These are phyloP conservation scores for Zoanthus solanderi DNA, from an alignment of 92 coral and sea anemone genomes.

Conservation along the genomic window DNA sequence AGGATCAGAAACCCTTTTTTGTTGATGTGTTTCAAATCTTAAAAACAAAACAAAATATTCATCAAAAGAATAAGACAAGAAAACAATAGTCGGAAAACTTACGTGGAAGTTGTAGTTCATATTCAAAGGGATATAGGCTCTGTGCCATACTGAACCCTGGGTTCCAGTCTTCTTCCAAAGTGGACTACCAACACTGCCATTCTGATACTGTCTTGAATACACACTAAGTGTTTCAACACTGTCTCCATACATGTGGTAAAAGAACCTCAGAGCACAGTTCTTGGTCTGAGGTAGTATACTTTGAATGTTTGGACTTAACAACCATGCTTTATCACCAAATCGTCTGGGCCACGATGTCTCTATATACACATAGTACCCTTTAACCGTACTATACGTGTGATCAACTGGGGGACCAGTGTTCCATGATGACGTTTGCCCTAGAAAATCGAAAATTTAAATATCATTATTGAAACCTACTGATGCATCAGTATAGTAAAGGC, in stretches of 20 bases:
- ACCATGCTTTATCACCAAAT: conserved; percentile 98
- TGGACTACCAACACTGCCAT: conserved; percentile 78
- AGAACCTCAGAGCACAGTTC: conserved; percentile 91
- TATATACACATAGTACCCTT: conserved; percentile 87
- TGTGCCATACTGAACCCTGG: conserved; percentile 91
- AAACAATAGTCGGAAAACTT: neutral
- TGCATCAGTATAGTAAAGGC: neutral
- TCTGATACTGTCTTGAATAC: conserved; percentile 80
- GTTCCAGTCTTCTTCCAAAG: conserved; percentile 75
- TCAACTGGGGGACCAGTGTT: conserved; percentile 97
- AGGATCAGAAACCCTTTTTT: too few species aligned
- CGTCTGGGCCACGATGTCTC: conserved; percentile 97
- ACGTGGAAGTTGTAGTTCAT: conserved; percentile 82
- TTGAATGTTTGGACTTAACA: conserved; percentile 89
- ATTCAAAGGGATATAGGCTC: conserved; percentile 76
- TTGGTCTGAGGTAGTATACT: conserved; percentile 59
- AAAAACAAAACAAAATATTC: too few species aligned
- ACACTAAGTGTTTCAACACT: conserved; percentile 89
- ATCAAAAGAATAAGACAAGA: too few species aligned
- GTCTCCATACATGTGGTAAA: conserved; percentile 97
- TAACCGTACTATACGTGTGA: conserved; percentile 83
- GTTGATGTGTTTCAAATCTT: too few species aligned
- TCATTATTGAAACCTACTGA: neutral
- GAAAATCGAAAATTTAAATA: neutral
- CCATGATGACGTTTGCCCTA: conserved; percentile 86